Evolutionary conservation across 2,113 vertebrate genomes (phyloP).

Genomic region (Mesembrinibis cayennensis): DNA sequence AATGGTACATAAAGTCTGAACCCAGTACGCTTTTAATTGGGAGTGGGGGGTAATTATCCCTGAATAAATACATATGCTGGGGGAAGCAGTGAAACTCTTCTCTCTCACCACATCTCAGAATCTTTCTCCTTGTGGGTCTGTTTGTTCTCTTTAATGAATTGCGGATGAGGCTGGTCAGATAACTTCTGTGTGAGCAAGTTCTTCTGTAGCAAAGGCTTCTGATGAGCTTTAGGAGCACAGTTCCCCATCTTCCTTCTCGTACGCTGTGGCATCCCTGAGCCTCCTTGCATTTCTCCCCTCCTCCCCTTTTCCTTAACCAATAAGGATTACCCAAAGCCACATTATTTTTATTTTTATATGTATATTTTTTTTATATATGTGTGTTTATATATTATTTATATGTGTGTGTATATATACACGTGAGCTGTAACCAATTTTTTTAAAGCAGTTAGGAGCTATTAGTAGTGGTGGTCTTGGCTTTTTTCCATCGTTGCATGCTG

Average conservation of each 20-base stretch:
- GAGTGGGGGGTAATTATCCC: neutral
- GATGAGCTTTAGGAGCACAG: neutral
- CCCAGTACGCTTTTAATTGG: neutral
- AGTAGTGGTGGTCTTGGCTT: neutral
- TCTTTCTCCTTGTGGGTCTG: neutral
- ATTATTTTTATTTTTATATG: neutral
- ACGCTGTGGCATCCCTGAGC: neutral
- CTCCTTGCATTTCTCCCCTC: neutral
- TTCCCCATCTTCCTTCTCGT: neutral
- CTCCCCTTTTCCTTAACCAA: neutral
- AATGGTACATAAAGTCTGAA: neutral
- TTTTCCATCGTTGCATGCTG: neutral
- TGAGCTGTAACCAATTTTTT: neutral
- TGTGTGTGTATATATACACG: rapidly evolving
- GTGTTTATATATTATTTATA: neutral
- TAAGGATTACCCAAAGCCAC: neutral
- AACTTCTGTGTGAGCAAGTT: neutral
- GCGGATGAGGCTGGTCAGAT: neutral
- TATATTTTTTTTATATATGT: neutral
- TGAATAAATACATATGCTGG: neutral
- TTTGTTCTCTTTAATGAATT: neutral
- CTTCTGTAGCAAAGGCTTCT: neutral
- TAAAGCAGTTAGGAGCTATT: neutral
- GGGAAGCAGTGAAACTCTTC: neutral
- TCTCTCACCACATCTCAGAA: neutral